These are phyloP conservation scores for Taenaris catops DNA, from an alignment of 2,888 invertebrate species.

Conservation along the genomic window DNA sequence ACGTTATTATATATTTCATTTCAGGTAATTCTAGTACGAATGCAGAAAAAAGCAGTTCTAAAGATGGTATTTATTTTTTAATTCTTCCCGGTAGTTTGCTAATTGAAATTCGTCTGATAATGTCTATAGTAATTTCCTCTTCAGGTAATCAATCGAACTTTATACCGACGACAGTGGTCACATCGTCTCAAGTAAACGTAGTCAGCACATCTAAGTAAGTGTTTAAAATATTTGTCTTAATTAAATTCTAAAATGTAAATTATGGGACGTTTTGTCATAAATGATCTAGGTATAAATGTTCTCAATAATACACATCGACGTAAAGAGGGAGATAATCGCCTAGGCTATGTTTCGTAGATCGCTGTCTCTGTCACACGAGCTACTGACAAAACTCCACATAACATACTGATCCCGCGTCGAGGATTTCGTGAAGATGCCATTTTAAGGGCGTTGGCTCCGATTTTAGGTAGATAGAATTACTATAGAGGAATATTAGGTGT, in stretches of 20 bases:
- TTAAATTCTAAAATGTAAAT: too few species aligned
- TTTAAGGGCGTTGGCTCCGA: slow-evolving; percentile 14
- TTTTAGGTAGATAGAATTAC: slow-evolving; percentile 6
- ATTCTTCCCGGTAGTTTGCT: too few species aligned
- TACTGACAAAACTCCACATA: too few species aligned
- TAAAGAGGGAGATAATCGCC: too few species aligned
- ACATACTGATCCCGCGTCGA: slow-evolving; percentile 33
- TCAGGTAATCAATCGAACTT: slow-evolving; percentile 73
- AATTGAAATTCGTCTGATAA: too few species aligned
- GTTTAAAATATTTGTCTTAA: slow-evolving; percentile 26
- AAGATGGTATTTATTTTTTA: slow-evolving; percentile 51
- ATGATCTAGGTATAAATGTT: too few species aligned
- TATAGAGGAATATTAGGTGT: slow-evolving; percentile 5
- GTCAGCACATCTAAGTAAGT: slow-evolving; percentile 77
- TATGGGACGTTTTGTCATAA: too few species aligned
- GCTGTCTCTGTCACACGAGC: too few species aligned
- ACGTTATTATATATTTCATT: too few species aligned
- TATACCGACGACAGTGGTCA: slow-evolving; percentile 75
- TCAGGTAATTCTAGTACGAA: slow-evolving; percentile 73
- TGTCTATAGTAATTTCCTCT: slow-evolving; percentile 15
- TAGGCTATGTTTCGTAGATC: too few species aligned
- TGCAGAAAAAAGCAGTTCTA: slow-evolving; percentile 72
- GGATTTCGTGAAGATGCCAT: slow-evolving; percentile 22
- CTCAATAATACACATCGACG: too few species aligned
- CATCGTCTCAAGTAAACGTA: slow-evolving; percentile 75